Evolutionary conservation across 2,888 invertebrate genomes (phyloP), one percentile per base, ranked within the genome.

Genomic region (Pinctada fucata): DNA sequence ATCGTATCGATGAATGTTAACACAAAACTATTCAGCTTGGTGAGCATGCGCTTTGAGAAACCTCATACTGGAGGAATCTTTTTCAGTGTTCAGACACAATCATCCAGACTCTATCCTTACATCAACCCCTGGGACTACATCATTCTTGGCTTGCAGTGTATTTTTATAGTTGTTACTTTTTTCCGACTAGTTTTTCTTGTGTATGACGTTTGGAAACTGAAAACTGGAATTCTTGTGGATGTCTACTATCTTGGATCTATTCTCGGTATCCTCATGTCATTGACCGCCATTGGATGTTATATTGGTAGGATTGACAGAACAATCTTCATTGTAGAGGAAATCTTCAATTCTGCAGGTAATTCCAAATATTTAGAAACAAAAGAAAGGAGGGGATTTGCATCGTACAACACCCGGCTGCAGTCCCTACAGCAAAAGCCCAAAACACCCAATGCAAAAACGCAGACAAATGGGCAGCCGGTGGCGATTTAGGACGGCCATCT

Each of bases 51-150:
- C 4, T 51, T 76, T n/a, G 76, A 76, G 48, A 45, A 72, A 2
- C 72, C 76, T 13, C 13, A 10, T 6, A 66, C 58, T 52, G 76
- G 76, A 52, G 76, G 76, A 52, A 50, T 65, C 51, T 65, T 52
- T 52, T 13, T 52, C 2, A 72, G n/a, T 3, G 51, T 48, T 1
- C 47, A 65, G 16, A 66, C 67, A 1, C 58, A 65, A 5, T 65
- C 76, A 45, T 70, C 76, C 3, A 52, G 52, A 8, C 45, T 76
- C 3, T 85, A 86, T 72, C 85, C 86, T 0, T 86, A 85, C 73
- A 74, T 81, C 47, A 75, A 75, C 10, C 75, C 74, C 0, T 85
- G 84, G 85, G 86, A 86, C 70, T 85, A 83, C 72, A 6, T 86
- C 8, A 50, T 83, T n/a, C 79, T 85, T 0, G 72, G 82, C 3